Base-by-base conservation (phyloP, 2,888 invertebrate genomes). In the Lepidochitona cinerea region DNA sequence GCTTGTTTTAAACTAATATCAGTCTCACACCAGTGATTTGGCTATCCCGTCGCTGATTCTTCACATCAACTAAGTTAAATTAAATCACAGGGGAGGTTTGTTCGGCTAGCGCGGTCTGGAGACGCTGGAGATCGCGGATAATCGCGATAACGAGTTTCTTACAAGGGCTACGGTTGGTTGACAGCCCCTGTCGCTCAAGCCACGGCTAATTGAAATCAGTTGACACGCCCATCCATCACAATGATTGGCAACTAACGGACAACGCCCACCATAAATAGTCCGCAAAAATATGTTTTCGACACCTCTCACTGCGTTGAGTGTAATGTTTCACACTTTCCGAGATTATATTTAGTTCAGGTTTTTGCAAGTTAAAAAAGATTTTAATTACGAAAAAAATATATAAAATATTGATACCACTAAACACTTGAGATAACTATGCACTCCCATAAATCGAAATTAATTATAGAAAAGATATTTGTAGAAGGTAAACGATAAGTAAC, bases 311-410 rank as follows among this genome's bases (percentile, higher is more conserved):
- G 4, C 26, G 23, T 59, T 32, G 1, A 29, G 26, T 32, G 59
- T 32, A 23, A 59, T 59, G 29, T 59, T 59, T 59, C 59, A 59
- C 59, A 59, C 59, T 59, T 41, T n/a, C n/a, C n/a, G n/a, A n/a
- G n/a, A n/a, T n/a, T n/a, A n/a, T n/a, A n/a, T n/a, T n/a, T n/a
- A n/a, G n/a, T n/a, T n/a, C n/a, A n/a, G n/a, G n/a, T n/a, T n/a
- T n/a, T n/a, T n/a, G n/a, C n/a, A n/a, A n/a, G n/a, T n/a, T n/a
- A n/a, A n/a, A n/a, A n/a, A n/a, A n/a, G n/a, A n/a, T n/a, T n/a
- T n/a, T n/a, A n/a, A n/a, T n/a, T n/a, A n/a, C n/a, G n/a, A n/a
- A n/a, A n/a, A n/a, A n/a, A n/a, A n/a, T n/a, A n/a, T n/a, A n/a
- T n/a, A n/a, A n/a, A n/a, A n/a, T n/a, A n/a, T n/a, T n/a, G n/a